Conservation (phyloP, 1,140 invertebrate species). For the Saxidomus purpurata region DNA sequence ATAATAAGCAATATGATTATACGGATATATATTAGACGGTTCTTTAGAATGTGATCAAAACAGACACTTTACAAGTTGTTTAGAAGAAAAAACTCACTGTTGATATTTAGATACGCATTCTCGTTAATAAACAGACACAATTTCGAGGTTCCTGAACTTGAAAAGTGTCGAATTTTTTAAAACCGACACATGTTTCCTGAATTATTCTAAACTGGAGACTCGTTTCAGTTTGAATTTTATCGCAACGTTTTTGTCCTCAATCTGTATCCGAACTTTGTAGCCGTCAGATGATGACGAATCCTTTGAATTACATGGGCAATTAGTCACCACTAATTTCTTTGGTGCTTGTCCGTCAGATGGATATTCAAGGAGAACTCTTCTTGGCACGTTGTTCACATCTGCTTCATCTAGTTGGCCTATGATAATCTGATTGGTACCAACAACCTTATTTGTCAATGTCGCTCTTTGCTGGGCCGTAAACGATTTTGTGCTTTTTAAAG, state of each 20-base stretch:
- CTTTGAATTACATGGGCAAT: not conserved
- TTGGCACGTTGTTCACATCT: not conserved
- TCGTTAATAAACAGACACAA: no score
- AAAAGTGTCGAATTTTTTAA: no score
- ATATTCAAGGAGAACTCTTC: not conserved
- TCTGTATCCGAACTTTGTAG: not conserved
- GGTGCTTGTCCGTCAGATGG: not conserved
- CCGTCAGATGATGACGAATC: not conserved
- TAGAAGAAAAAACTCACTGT: no score
- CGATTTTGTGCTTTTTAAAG: not conserved
- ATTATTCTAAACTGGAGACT: not conserved
- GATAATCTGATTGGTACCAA: not conserved
- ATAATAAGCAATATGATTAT: no score
- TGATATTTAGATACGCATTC: no score
- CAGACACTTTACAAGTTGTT: no score
- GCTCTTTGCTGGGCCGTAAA: not conserved
- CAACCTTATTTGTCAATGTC: not conserved
- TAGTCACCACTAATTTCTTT: not conserved
- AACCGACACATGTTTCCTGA: no score
- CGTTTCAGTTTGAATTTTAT: slow-evolving; percentile 7
- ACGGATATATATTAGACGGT: no score
- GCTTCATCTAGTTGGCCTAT: not conserved
- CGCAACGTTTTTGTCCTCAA: not conserved
- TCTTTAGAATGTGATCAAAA: no score
- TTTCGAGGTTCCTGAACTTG: no score